Percentiles rank a stretch among this genome's conserved stretches.
These are phyloP conservation scores for Montipora efflorescens DNA, from an alignment of 64 coral and sea anemone genomes.

Conservation along the genomic window DNA sequence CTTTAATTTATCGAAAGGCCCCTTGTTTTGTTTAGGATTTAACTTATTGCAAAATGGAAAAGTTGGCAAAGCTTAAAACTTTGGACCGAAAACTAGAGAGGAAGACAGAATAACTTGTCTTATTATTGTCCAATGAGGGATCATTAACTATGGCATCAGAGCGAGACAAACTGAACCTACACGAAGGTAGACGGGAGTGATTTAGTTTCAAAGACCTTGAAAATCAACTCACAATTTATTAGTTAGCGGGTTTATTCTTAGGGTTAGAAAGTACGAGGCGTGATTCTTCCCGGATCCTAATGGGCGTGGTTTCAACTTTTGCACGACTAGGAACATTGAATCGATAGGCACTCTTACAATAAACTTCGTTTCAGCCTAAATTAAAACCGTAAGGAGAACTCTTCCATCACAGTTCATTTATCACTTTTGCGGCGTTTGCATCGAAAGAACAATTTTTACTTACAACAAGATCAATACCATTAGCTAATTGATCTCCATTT, in stretches of 20 bases:
- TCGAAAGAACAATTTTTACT: background rate
- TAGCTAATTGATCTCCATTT: background rate
- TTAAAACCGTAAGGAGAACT: too few relatives aligned
- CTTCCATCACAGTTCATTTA: too few relatives aligned
- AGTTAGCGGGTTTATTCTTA: background rate
- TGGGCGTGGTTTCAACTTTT: too few relatives aligned
- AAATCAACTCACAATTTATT: background rate
- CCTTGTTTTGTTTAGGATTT: too few relatives aligned
- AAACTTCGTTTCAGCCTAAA: too few relatives aligned
- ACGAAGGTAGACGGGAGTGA: background rate
- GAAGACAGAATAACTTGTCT: too few relatives aligned
- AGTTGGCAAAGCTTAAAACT: background rate
- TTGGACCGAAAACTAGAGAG: background rate
- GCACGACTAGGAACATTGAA: too few relatives aligned
- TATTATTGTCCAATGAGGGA: background rate
- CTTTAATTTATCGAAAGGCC: too few relatives aligned
- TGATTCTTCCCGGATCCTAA: too few relatives aligned
- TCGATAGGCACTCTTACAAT: too few relatives aligned
- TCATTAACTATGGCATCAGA: background rate
- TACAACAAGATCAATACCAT: slow-evolving; percentile 1
- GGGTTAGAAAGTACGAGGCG: too few relatives aligned
- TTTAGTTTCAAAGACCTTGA: background rate
- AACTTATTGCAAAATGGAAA: background rate
- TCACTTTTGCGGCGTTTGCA: background rate
- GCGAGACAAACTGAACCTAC: background rate